A percentile compares a stretch with the other conserved stretches of the same genome.
phyloP scores from a whole-genome alignment of 2,797 vertebrate species.

The Rhabdophis nuchalis region DNA sequence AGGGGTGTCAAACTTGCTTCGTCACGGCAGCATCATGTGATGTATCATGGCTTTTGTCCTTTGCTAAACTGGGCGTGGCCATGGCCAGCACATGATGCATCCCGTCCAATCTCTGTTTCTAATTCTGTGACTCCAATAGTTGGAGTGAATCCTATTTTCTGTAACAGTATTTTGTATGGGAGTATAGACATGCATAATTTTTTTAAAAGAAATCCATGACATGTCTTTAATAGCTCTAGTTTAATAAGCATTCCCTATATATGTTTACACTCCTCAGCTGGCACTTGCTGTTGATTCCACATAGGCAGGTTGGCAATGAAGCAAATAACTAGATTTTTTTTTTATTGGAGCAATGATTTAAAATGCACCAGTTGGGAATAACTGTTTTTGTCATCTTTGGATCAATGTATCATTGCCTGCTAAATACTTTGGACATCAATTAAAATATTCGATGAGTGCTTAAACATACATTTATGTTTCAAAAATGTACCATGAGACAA shows the following conservation, averaged over 20 bases:
- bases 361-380: constrained; percentile 45
- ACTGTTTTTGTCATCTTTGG: constrained; percentile 45
- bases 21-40: too few relatives aligned
- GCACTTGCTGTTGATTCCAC: constrained; percentile 43
- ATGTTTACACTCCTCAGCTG: constrained; percentile 30
- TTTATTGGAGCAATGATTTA: constrained; percentile 44
- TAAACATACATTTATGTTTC: neutral
- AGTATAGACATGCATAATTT: neutral
- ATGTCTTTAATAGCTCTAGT: constrained; percentile 28
- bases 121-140: neutral
- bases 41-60: too few relatives aligned
- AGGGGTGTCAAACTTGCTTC: too few relatives aligned
- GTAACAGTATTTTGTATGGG: neutral
- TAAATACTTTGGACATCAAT: constrained; percentile 38
- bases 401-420: constrained; percentile 32
- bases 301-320: constrained; percentile 42
- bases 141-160: neutral
- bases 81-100: too few relatives aligned
- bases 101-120: neutral
- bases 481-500: neutral
- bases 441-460: constrained; percentile 35
- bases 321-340: constrained; percentile 42
- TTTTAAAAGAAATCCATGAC: neutral
- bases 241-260: constrained; percentile 17
- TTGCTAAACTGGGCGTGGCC: too few relatives aligned